Percentiles rank a stretch among this genome's conserved stretches.
These are phyloP conservation scores for Cygnus atratus DNA, from an alignment of 2,113 vertebrate species.

Conservation along the genomic window DNA sequence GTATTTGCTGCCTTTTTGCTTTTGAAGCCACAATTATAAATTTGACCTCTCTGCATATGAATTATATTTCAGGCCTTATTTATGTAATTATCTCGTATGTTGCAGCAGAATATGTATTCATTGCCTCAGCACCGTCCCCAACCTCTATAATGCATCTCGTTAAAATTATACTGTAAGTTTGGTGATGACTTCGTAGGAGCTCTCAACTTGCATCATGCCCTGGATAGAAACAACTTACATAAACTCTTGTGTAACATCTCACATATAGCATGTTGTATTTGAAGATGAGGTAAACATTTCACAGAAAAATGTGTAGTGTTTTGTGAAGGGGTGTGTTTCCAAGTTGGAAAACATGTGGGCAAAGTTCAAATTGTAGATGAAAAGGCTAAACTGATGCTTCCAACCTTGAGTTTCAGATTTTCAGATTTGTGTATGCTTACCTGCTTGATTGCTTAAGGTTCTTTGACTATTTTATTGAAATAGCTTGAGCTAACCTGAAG, in stretches of 20 bases:
- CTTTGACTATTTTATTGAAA: neutral
- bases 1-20: neutral
- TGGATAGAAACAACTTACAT: neutral
- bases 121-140: neutral
- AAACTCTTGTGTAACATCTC: neutral
- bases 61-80: neutral
- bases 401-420: neutral
- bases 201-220: neutral
- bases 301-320: neutral
- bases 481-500: neutral
- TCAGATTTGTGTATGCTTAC: neutral
- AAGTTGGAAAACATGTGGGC: neutral
- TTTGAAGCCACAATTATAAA: neutral
- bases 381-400: neutral
- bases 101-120: neutral
- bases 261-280: neutral
- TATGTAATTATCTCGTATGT: neutral
- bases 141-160: too few species aligned
- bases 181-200: neutral
- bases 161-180: neutral
- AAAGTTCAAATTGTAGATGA: neutral
- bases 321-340: neutral
- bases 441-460: neutral
- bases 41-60: neutral
- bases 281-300: neutral